Base-by-base conservation (phyloP, 2,113 vertebrate species). In the Lanius ludovicianus region DNA sequence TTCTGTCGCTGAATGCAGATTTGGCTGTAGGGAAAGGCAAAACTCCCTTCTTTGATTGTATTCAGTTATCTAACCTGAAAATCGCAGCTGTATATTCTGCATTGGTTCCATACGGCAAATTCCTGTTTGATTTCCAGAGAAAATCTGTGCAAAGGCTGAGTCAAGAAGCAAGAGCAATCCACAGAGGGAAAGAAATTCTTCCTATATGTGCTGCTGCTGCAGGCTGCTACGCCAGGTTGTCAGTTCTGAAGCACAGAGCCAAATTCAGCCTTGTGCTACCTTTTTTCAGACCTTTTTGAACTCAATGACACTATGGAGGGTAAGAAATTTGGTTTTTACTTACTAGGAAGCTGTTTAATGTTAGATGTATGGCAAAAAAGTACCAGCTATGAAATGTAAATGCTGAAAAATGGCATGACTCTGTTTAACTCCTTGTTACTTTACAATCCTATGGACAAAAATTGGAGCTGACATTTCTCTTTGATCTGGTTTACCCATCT, bases 401-500 rank as follows among this genome's bases (percentile, higher is more conserved):
- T 96, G 76, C 57, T 62, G 81, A 81, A 95, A 96, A 94, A 94
- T 92, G 89, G 75, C 89, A 90, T 70, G 90, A 68, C 65, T 94
- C 63, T 90, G 44, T 94, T 97, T 94, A 96, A 94, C 86, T 90
- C 88, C 73, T 64, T 93, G 83, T 90, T 96, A 52, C 90, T 96
- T 92, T 87, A 47, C 84, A 89, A 57, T 76, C 70, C 77, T 62
- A 59, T 82, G 95, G 94, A 95, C 94, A 96, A 95, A 96, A 95
- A 96, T 94, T 95, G 87, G 65, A 97, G 89, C 89, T 96, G 96
- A 96, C 91, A 49, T 89, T 95, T 95, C 87, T 93, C 95, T 97
- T 96, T 95, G 95, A 96, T 97, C 95, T 96, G 57, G 87, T 95
- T 97, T 96, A 94, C 94, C 84, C 93, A 96, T 95, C 96, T 95